Evolutionary conservation across 2,113 vertebrate genomes (phyloP), one percentile per base, ranked within the genome.

Genomic region (Neodon shergylaensis): DNA sequence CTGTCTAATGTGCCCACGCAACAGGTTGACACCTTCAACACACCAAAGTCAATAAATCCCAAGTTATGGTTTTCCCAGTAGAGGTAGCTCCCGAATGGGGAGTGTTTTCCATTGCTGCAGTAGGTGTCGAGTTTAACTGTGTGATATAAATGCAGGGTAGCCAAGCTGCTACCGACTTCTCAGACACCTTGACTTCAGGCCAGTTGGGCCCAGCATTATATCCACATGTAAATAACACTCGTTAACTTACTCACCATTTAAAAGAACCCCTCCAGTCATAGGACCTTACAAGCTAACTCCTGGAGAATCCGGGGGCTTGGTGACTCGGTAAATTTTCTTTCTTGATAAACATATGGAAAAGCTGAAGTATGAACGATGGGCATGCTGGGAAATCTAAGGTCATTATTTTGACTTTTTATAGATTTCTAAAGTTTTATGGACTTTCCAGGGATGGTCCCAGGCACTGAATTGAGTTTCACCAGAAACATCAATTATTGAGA

Each of bases 351-450:
- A 28, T 44, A 22, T 96, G n/a, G 42, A 88, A 95, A 97, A 91
- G 70, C 31, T 91, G 89, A 96, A 92, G 54, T 68, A 24, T 68
- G 74, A 82, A 36, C 0, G 22, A 33, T 44, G 8, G 1, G 85
- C 58, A 52, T 49, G 8, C 82, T 85, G 76, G 83, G 73, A 52
- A n/a, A 47, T 68, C 47, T 93, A 76, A 87, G 58, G 52, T 49
- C 10, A 31, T 91, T 65, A 88, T 61, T 31, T 70, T 89, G 88
- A 84, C 92, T 95, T 89, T 94, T 98, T 96, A 95, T 90, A 94
- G 70, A 82, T 90, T 77, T 92, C n/a, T 93, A 87, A 94, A 94
- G 70, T 93, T 96, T 94, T 77, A 97, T 93, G 61, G 79, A 97
- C 96, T 97, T 97, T 92, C 94, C 93, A 93, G 88, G 70, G 96